phyloP scores from a whole-genome alignment of 2,888 invertebrate genomes.

The Thysanoteuthis rhombus region DNA sequence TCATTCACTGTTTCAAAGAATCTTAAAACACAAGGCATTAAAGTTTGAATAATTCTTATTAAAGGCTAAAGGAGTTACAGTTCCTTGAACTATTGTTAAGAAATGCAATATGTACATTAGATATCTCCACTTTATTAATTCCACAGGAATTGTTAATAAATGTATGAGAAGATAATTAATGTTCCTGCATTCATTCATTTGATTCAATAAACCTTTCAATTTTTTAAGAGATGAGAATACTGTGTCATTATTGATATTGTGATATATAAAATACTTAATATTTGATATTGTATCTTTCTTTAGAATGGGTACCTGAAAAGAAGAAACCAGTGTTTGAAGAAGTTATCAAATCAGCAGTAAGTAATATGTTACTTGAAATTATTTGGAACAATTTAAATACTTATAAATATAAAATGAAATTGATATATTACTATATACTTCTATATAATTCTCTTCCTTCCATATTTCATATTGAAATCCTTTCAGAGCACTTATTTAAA shows the following conservation, averaged over 20 bases:
- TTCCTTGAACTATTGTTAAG: too few species aligned
- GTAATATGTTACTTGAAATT: neutral
- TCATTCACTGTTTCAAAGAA: too few species aligned
- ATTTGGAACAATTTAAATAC: neutral
- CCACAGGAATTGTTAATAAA: too few species aligned
- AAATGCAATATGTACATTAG: too few species aligned
- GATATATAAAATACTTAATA: neutral
- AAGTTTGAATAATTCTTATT: too few species aligned
- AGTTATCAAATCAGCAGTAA: neutral
- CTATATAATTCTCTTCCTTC: neutral
- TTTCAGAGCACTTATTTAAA: neutral
- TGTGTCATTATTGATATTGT: neutral
- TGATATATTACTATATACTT: neutral
- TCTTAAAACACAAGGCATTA: too few species aligned
- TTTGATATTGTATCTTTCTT: neutral
- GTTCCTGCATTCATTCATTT: neutral
- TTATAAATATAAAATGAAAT: neutral
- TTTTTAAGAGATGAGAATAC: neutral
- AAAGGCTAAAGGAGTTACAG: too few species aligned
- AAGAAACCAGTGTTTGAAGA: constrained; percentile 27
- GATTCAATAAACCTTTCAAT: neutral
- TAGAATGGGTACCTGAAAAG: neutral
- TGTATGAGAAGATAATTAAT: neutral
- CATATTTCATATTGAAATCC: neutral
- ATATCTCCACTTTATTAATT: too few species aligned